Conservation (phyloP, 2,888 invertebrate genomes). For the Thereva nobilitata region DNA sequence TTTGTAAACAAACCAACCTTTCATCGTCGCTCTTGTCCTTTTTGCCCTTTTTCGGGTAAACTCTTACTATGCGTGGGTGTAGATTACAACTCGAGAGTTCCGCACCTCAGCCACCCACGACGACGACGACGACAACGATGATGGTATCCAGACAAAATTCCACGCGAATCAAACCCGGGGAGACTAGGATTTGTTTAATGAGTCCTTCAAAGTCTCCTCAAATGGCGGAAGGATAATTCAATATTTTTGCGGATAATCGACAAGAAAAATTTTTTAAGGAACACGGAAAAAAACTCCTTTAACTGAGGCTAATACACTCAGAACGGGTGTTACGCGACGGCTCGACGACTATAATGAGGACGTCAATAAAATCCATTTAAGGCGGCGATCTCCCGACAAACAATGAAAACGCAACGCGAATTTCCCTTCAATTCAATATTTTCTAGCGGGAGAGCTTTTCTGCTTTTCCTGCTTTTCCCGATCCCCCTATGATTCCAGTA, state of each 20-base stretch:
- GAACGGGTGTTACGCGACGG: constrained; percentile 28
- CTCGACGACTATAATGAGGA: constrained; percentile 35
- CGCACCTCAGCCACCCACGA: constrained; percentile 9
- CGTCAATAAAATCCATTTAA: constrained; percentile 41
- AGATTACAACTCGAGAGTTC: constrained; percentile 28
- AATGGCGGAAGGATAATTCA: not conserved
- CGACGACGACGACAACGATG: not conserved
- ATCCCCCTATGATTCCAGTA: constrained; percentile 15
- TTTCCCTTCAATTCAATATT: constrained; percentile 38
- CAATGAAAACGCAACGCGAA: constrained; percentile 40
- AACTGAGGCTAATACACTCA: constrained; percentile 27
- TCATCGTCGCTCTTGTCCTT: constrained; percentile 22
- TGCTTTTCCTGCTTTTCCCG: constrained; percentile 31
- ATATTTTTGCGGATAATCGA: not conserved
- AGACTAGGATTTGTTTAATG: constrained; percentile 1
- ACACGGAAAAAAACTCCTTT: constrained; percentile 16
- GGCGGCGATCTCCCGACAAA: constrained; percentile 40
- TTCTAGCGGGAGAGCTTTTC: constrained; percentile 31
- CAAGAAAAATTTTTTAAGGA: not conserved
- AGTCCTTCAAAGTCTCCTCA: not conserved
- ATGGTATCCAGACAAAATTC: constrained; percentile 27
- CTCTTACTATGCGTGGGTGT: constrained; percentile 26
- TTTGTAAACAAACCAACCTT: constrained; percentile 34
- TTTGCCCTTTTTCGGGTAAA: constrained; percentile 20
- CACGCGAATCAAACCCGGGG: constrained; percentile 8